Evolutionary conservation across 1,140 invertebrate species (phyloP).

Genomic region (Ptiloglossa arizonensis): DNA sequence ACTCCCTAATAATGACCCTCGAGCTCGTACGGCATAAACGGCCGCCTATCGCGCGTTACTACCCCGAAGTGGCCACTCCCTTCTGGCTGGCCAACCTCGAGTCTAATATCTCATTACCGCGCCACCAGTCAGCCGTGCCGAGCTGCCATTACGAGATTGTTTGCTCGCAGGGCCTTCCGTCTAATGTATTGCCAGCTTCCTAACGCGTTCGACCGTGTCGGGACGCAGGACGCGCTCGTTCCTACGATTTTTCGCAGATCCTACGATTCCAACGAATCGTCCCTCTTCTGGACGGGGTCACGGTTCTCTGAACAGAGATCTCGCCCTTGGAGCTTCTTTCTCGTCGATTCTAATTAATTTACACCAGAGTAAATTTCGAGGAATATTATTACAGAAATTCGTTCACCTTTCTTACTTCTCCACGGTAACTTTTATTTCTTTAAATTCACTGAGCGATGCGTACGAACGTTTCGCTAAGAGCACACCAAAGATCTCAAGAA

Average conservation of each 20-base stretch:
- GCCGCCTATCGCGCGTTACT: slow-evolving; percentile 76
- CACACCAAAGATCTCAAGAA: too few species aligned
- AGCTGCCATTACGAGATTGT: slow-evolving; percentile 81
- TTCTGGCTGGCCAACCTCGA: slow-evolving; percentile 70
- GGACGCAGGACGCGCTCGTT: slow-evolving; percentile 34
- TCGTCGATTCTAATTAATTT: too few species aligned
- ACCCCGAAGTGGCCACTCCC: slow-evolving; percentile 80
- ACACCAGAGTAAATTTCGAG: too few species aligned
- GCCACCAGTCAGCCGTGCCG: slow-evolving; percentile 77
- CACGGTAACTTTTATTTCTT: too few species aligned
- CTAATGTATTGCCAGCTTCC: slow-evolving; percentile 75
- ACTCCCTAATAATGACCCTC: slow-evolving; percentile 76
- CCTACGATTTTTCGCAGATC: slow-evolving; percentile 41
- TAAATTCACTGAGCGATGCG: too few species aligned
- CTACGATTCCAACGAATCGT: not conserved
- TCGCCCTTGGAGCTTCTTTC: too few species aligned
- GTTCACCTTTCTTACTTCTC: too few species aligned
- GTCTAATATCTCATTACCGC: slow-evolving; percentile 82
- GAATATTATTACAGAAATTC: too few species aligned
- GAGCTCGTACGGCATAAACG: slow-evolving; percentile 67
- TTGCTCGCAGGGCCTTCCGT: slow-evolving; percentile 74
- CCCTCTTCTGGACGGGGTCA: too few species aligned
- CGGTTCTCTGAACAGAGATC: too few species aligned
- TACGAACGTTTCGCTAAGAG: too few species aligned
- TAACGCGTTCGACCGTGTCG: slow-evolving; percentile 55